Percentiles rank a stretch among this genome's conserved stretches.
These are phyloP conservation scores for Drosophila insularis DNA, from an alignment of 1,140 invertebrate species.

Conservation along the genomic window DNA sequence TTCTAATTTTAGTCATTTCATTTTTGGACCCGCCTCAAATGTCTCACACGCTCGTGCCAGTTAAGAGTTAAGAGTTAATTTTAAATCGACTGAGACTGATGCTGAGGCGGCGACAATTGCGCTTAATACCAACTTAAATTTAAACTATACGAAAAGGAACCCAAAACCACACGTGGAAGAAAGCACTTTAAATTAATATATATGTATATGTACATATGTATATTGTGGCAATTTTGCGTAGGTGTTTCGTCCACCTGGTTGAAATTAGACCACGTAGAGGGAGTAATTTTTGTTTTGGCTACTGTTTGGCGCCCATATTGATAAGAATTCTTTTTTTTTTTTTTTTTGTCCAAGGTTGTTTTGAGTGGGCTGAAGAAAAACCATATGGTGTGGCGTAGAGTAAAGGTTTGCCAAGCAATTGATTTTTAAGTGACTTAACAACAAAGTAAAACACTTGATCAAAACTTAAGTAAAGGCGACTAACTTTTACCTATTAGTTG, in stretches of 20 bases:
- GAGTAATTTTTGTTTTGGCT: not conserved
- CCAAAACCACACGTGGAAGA: conserved; percentile 20
- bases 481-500: too few species aligned
- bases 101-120: conserved; percentile 26
- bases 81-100: conserved; percentile 32
- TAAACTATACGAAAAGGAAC: conserved; percentile 5
- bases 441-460: too few species aligned
- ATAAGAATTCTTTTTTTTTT: too few species aligned
- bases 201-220: too few species aligned
- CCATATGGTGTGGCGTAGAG: not conserved
- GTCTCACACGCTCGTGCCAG: conserved; percentile 60
- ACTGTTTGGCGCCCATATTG: conserved; percentile 2
- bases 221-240: not conserved
- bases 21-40: conserved; percentile 15
- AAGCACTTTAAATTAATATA: not conserved
- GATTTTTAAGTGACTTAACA: too few species aligned
- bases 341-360: not conserved
- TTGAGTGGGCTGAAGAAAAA: not conserved
- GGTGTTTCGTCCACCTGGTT: not conserved
- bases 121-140: conserved; percentile 43
- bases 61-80: conserved; percentile 44
- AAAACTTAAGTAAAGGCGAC: too few species aligned
- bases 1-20: conserved; percentile 5
- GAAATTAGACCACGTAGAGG: not conserved
- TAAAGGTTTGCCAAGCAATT: too few species aligned